Evolutionary conservation across 2,888 invertebrate species (phyloP).

Genomic region (Cataglyphis albicans): DNA sequence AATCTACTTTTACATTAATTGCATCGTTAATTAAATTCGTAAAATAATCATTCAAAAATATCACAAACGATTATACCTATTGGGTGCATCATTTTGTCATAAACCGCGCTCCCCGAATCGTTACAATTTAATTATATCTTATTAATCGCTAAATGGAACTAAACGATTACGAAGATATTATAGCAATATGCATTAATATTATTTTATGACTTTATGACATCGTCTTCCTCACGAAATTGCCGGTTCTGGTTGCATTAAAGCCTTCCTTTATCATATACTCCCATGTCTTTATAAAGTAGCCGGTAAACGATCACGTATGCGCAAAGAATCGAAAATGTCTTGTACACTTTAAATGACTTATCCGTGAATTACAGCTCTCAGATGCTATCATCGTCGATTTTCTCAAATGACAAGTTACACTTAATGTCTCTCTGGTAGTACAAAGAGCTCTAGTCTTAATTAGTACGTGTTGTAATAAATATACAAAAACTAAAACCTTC

Average conservation of each 20-base stretch:
- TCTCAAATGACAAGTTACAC: conserved; percentile 31
- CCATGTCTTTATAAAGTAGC: conserved; percentile 13
- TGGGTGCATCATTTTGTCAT: background rate
- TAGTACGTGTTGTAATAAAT: conserved; percentile 8
- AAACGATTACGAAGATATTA: conserved; percentile 18
- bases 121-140: conserved; percentile 15
- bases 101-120: background rate
- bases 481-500: background rate
- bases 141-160: background rate
- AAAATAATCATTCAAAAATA: conserved; percentile 1
- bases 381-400: conserved; percentile 58
- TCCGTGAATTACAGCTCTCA: conserved; percentile 3
- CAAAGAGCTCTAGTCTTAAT: conserved; percentile 16
- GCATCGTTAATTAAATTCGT: background rate
- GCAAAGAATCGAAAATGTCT: background rate
- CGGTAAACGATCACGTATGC: background rate
- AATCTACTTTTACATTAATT: background rate
- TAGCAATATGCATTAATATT: background rate
- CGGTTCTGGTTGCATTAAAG: background rate
- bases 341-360: background rate
- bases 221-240: background rate
- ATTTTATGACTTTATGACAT: conserved; percentile 2
- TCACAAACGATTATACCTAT: background rate
- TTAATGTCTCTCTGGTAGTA: background rate
- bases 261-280: background rate